phyloP scores from a whole-genome alignment of 2,888 invertebrate species.

The Patella pellucida region DNA sequence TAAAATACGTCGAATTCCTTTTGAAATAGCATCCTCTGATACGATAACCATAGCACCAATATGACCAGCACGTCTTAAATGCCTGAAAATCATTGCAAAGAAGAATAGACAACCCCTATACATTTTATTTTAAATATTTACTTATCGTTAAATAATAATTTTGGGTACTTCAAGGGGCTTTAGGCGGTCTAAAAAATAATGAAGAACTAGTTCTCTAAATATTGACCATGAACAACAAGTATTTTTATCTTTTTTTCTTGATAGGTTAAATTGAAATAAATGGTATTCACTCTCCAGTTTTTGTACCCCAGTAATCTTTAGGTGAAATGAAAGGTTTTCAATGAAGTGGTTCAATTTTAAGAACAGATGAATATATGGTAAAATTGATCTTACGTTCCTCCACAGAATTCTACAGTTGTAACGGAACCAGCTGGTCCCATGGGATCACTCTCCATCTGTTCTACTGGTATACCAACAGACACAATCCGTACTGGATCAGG shows the following conservation, averaged over 20 bases:
- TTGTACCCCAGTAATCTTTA: no score
- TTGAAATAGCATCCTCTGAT: conserved; percentile 98
- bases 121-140: not conserved
- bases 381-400: conserved; percentile 84
- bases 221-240: no score
- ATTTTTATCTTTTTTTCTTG: no score
- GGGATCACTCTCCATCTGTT: conserved; percentile 89
- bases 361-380: not conserved
- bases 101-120: not conserved
- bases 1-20: conserved; percentile 96
- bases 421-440: conserved; percentile 82
- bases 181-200: not conserved
- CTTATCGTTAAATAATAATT: not conserved
- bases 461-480: conserved; percentile 92
- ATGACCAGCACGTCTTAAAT: conserved; percentile 90
- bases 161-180: not conserved
- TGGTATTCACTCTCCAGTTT: no score
- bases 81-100: conserved; percentile 73
- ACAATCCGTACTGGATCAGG: conserved; percentile 91
- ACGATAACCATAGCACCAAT: conserved; percentile 96
- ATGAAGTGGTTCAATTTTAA: no score
- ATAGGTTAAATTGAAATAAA: no score
- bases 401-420: conserved; percentile 99
- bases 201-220: no score
- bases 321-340: no score